phyloP scores from a whole-genome alignment of 2,113 vertebrate genomes.

The Dipodomys ordii region DNA sequence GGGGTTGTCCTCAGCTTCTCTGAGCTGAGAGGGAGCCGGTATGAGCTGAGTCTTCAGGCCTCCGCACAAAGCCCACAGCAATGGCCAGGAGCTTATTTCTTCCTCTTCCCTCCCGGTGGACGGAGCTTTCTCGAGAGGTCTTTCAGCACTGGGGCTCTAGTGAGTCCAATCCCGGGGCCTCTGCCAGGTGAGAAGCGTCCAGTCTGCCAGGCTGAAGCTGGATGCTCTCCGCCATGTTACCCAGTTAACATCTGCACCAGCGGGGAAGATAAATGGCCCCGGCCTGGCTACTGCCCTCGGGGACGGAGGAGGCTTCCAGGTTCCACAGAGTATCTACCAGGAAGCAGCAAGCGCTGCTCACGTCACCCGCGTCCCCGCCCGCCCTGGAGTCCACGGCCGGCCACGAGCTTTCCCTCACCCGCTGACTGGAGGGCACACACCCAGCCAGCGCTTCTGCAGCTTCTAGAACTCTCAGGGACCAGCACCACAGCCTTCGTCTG shows the following conservation, averaged over 20 bases:
- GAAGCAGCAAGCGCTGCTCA: no score
- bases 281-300: no score
- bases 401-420: no score
- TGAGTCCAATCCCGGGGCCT: not conserved
- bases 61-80: not conserved
- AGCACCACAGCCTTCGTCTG: no score
- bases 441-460: no score
- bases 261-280: not conserved
- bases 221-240: constrained; percentile 16
- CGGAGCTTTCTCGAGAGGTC: constrained; percentile 61
- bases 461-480: no score
- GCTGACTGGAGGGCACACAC: no score
- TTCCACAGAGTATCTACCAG: no score
- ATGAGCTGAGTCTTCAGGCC: no score
- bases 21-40: not conserved
- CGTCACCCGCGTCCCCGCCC: no score
- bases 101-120: constrained; percentile 4
- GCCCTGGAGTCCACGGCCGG: no score
- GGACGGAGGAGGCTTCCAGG: no score
- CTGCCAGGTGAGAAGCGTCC: constrained; percentile 35
- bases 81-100: constrained; percentile 10
- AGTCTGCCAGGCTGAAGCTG: not conserved
- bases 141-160: not conserved
- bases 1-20: not conserved
- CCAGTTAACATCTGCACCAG: not conserved